Conservation (phyloP, 2,888 invertebrate genomes). For the Thysanoteuthis rhombus region DNA sequence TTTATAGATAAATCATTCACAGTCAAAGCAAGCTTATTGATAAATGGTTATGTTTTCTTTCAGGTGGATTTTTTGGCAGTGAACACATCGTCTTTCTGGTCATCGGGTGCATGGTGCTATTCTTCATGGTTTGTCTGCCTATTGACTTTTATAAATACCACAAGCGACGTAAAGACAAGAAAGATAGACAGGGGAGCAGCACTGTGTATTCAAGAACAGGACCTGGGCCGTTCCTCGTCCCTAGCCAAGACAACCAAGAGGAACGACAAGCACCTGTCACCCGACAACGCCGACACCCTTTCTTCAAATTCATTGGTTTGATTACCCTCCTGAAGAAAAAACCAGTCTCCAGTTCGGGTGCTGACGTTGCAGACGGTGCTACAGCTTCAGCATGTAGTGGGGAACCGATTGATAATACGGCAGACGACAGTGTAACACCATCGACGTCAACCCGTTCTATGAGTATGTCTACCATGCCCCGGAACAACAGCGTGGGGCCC, state of each 20-base stretch:
- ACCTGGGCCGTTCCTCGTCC: not conserved
- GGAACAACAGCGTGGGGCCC: slow-evolving; percentile 15
- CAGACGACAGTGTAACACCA: not conserved
- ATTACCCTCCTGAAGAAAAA: not conserved
- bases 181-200: not conserved
- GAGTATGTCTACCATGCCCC: slow-evolving; percentile 14
- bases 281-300: not conserved
- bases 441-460: slow-evolving; percentile 16
- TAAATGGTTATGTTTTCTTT: not conserved
- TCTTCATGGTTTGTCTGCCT: slow-evolving; percentile 17
- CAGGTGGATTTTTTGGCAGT: slow-evolving; percentile 15
- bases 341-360: not conserved
- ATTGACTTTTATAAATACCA: slow-evolving; percentile 27
- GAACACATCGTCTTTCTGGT: slow-evolving; percentile 27
- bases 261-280: not conserved
- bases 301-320: slow-evolving; percentile 20
- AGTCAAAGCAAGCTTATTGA: not conserved
- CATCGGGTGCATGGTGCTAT: slow-evolving; percentile 27
- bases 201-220: not conserved
- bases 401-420: not conserved
- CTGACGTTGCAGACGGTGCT: not conserved
- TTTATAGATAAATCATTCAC: too few species aligned
- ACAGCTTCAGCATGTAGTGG: not conserved
- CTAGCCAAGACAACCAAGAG: not conserved
- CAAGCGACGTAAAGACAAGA: slow-evolving; percentile 20